Percentiles rank a stretch among this genome's conserved stretches.
phyloP scores from a whole-genome alignment of 2,113 vertebrate genomes.

The Orthonyx spaldingii region DNA sequence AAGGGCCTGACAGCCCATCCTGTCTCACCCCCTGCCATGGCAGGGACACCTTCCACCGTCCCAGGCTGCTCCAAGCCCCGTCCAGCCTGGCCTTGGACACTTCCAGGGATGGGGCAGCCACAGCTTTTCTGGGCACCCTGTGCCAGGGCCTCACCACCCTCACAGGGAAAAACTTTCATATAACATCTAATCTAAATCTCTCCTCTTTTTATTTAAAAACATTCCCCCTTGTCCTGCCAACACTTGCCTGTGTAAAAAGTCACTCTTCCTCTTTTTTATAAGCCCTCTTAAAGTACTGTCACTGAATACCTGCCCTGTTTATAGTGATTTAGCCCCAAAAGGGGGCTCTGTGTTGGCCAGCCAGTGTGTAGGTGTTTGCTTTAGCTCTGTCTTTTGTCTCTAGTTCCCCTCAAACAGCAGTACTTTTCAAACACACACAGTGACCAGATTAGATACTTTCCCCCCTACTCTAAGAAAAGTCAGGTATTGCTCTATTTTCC shows the following conservation, averaged over 20 bases:
- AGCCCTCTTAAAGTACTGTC: fast-evolving
- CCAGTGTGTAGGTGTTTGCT: background rate
- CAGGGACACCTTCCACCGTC: fast-evolving
- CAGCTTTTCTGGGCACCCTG: background rate
- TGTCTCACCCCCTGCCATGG: fast-evolving
- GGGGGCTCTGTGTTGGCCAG: fast-evolving
- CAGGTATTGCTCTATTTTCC: background rate
- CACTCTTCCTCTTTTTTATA: background rate
- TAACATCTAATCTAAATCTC: background rate
- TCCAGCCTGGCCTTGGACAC: background rate
- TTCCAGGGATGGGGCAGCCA: background rate
- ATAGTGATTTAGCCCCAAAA: background rate
- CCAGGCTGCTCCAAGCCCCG: fast-evolving
- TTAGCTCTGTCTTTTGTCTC: background rate
- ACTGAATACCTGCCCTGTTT: background rate
- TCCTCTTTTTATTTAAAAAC: background rate
- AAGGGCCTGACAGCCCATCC: no score
- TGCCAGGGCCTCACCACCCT: background rate
- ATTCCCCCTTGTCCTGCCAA: background rate
- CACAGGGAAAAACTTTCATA: background rate
- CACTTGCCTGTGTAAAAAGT: background rate
- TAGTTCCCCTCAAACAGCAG: background rate
- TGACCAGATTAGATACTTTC: background rate
- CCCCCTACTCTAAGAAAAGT: background rate
- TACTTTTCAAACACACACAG: background rate